Conservation (phyloP, 2,113 vertebrate species). For the Neopipo cinnamomea region DNA sequence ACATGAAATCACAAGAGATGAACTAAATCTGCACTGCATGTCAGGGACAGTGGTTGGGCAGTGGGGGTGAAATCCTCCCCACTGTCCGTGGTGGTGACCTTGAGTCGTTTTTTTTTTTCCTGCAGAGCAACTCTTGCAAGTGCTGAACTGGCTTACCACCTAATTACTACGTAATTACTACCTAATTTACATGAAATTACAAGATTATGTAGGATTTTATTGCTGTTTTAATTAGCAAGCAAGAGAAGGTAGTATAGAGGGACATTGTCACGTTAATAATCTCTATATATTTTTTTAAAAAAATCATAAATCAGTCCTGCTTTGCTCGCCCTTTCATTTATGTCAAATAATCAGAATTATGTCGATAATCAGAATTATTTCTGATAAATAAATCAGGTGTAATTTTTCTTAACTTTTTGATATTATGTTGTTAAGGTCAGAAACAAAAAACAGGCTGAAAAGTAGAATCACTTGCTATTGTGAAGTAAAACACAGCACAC, state of each 20-base stretch:
- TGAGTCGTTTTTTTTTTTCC: neutral
- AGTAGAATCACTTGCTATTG: neutral
- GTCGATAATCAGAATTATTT: no score
- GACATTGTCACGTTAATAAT: neutral
- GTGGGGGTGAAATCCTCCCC: neutral
- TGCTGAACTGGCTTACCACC: neutral
- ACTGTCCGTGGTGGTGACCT: neutral
- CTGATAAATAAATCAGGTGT: no score
- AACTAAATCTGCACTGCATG: neutral
- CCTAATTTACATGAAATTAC: neutral
- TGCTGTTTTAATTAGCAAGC: neutral
- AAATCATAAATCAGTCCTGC: neutral
- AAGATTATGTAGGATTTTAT: neutral
- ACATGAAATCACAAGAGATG: neutral
- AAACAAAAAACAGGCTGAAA: neutral
- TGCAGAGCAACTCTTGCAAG: neutral
- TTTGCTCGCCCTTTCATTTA: neutral
- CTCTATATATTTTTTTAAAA: neutral
- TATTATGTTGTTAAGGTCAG: neutral
- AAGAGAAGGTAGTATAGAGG: neutral
- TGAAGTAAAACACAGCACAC: neutral
- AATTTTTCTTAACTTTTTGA: neutral
- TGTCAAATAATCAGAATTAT: neutral
- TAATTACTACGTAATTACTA: neutral
- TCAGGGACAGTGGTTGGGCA: neutral